Evolutionary conservation across 2,113 vertebrate species (phyloP).

Genomic region (Acrocephalus arundinaceus): DNA sequence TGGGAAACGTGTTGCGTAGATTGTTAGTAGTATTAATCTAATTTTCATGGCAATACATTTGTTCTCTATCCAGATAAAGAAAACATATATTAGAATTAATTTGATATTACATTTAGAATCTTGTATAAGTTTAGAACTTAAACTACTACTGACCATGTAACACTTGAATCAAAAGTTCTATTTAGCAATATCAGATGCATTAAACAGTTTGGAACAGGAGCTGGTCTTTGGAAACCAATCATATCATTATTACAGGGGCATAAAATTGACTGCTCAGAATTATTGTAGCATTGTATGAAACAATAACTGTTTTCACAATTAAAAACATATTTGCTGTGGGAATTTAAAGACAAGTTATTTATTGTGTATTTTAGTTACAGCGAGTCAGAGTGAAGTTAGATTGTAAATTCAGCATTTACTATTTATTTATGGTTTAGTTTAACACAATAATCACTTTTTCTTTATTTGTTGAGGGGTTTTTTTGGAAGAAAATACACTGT

Average conservation of each 20-base stretch:
- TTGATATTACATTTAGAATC: background rate
- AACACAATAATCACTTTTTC: conserved; percentile 1
- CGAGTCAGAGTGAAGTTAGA: background rate
- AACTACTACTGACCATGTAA: background rate
- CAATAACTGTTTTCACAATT: background rate
- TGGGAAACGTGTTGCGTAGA: background rate
- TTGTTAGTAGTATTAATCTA: conserved; percentile 5
- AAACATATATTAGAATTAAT: background rate
- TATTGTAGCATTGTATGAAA: background rate
- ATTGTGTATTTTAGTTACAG: background rate
- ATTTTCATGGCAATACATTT: background rate
- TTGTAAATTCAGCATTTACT: background rate
- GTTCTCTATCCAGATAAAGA: background rate
- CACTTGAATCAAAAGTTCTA: background rate
- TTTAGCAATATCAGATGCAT: background rate
- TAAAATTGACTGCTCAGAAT: background rate
- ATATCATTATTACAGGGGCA: background rate
- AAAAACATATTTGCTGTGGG: background rate
- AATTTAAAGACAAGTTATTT: background rate
- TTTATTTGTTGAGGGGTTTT: background rate
- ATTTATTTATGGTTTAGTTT: background rate
- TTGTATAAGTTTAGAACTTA: background rate
- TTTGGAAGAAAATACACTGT: background rate
- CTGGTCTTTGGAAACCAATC: background rate
- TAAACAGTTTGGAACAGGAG: background rate